A percentile compares a stretch with the other conserved stretches of the same genome.
phyloP scores from a whole-genome alignment of 2,113 vertebrate genomes.

The Ammospiza nelsoni region DNA sequence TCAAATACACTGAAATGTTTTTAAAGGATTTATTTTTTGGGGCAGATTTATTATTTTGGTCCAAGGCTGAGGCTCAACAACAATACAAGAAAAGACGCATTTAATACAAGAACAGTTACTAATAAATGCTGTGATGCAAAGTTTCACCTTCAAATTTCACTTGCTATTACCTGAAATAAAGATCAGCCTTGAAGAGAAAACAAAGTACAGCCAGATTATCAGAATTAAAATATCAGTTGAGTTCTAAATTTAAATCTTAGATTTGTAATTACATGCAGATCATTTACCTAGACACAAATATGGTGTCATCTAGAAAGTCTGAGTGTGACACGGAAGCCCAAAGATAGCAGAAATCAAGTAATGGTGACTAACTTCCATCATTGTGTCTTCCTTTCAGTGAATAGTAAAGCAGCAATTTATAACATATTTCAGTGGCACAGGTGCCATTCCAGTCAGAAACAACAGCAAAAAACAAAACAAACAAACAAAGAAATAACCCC shows the following conservation, averaged over 20 bases:
- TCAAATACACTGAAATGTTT: not conserved
- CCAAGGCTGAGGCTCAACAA: not conserved
- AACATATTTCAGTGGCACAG: not conserved
- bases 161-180: not conserved
- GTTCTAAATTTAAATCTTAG: not conserved
- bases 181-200: rapidly evolving
- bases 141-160: not conserved
- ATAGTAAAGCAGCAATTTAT: not conserved
- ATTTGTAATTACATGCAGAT: not conserved
- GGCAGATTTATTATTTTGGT: not conserved
- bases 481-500: not conserved
- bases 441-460: not conserved
- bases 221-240: not conserved
- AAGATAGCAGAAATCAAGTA: not conserved
- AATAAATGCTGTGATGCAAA: not conserved
- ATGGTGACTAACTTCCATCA: not conserved
- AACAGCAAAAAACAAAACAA: not conserved
- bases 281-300: not conserved
- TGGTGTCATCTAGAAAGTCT: not conserved
- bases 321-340: not conserved
- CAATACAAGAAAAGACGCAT: not conserved
- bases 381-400: not conserved
- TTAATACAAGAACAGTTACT: not conserved
- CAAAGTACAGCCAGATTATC: not conserved
- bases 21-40: not conserved